Evolutionary conservation across 2,797 vertebrate species (phyloP).

Genomic region (Rhynchotus rufescens): DNA sequence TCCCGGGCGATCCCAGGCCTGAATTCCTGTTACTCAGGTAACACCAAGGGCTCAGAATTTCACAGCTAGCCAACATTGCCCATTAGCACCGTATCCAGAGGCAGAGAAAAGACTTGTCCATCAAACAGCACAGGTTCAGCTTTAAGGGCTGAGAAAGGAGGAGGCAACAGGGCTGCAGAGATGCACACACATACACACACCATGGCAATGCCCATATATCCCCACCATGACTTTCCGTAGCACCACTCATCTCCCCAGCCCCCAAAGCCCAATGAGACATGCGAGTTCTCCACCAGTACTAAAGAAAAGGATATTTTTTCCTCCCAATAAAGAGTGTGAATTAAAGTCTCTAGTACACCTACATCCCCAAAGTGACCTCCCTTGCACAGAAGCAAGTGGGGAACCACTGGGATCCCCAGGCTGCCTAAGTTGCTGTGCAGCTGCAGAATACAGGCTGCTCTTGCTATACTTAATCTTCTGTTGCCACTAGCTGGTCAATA

Average conservation of each 20-base stretch:
- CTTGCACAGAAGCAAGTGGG: background rate
- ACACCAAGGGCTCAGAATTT: background rate
- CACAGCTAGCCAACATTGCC: background rate
- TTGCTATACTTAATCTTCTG: slow-evolving; percentile 80
- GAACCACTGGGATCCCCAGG: background rate
- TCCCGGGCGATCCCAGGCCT: fast-evolving
- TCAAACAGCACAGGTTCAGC: background rate
- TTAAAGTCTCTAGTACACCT: background rate
- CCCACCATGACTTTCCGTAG: fast-evolving
- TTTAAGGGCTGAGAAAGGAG: background rate
- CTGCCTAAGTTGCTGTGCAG: background rate
- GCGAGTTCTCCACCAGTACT: background rate
- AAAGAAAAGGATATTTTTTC: background rate
- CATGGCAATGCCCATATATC: background rate
- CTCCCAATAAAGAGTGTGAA: background rate
- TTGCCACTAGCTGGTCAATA: slow-evolving; percentile 82
- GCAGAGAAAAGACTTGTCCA: background rate
- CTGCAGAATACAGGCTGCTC: background rate
- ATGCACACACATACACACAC: fast-evolving
- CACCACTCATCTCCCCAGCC: background rate
- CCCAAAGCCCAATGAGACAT: background rate
- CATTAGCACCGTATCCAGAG: background rate
- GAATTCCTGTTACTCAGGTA: background rate
- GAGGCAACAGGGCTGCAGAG: background rate
- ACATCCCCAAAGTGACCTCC: background rate